phyloP scores from a whole-genome alignment of 2,888 invertebrate genomes.

The Melitaea athalia region DNA sequence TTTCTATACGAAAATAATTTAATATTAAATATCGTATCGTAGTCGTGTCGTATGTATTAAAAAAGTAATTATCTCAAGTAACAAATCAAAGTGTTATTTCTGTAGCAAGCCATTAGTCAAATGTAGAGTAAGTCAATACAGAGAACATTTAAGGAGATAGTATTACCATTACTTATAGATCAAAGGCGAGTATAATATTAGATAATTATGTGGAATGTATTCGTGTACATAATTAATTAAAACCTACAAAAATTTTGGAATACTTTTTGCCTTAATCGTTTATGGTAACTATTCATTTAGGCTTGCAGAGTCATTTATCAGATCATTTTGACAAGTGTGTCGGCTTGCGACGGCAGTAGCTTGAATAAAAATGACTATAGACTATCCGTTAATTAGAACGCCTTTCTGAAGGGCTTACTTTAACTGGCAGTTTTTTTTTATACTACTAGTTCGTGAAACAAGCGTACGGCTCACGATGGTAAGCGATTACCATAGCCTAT shows the following conservation, averaged over 20 bases:
- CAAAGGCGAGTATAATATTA: slow-evolving; percentile 26
- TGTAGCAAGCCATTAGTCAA: slow-evolving; percentile 71
- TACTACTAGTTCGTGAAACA: too few relatives aligned
- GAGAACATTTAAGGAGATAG: slow-evolving; percentile 28
- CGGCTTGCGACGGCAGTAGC: background rate
- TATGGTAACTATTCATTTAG: too few relatives aligned
- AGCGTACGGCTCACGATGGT: too few relatives aligned
- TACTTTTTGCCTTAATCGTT: too few relatives aligned
- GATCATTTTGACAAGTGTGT: background rate
- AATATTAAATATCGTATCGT: slow-evolving; percentile 31
- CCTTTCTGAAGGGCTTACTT: too few relatives aligned
- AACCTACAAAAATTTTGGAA: background rate
- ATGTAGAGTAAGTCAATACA: slow-evolving; percentile 52
- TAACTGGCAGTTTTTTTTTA: too few relatives aligned
- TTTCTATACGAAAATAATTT: background rate
- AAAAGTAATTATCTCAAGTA: slow-evolving; percentile 40
- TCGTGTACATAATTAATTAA: background rate
- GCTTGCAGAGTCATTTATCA: too few relatives aligned
- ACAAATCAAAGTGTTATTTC: slow-evolving; percentile 74
- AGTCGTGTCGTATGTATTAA: slow-evolving; percentile 38
- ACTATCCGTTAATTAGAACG: too few relatives aligned
- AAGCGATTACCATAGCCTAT: too few relatives aligned
- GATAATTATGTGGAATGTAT: slow-evolving; percentile 11
- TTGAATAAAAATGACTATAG: too few relatives aligned
- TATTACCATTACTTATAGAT: slow-evolving; percentile 34